Percentiles rank a stretch among this genome's conserved stretches.
phyloP scores from a whole-genome alignment of 2,888 invertebrate genomes.

The Platynereis dumerilii region DNA sequence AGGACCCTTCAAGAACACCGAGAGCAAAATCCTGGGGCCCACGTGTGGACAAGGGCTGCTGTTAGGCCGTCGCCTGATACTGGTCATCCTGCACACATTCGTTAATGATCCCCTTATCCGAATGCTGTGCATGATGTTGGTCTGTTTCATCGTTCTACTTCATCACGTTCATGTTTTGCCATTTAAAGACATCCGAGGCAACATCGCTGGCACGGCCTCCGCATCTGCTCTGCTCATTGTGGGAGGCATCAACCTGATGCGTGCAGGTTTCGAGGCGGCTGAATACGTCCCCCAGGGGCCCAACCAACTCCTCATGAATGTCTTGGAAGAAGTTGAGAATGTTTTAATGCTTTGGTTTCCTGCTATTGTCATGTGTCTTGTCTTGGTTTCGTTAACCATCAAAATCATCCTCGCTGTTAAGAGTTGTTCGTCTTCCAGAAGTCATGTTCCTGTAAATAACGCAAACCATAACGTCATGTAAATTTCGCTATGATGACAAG shows the following conservation, averaged over 20 bases:
- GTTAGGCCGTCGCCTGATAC: constrained; percentile 36
- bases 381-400: constrained; percentile 15
- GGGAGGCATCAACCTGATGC: constrained; percentile 37
- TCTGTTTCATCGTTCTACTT: constrained; percentile 37
- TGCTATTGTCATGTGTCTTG: constrained; percentile 20
- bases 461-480: too few species aligned
- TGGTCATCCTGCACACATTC: constrained; percentile 37
- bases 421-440: not conserved
- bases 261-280: constrained; percentile 41
- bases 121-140: constrained; percentile 37
- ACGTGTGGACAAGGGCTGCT: constrained; percentile 39
- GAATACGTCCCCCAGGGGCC: constrained; percentile 40
- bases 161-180: constrained; percentile 41
- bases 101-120: constrained; percentile 38
- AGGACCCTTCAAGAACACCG: constrained; percentile 36
- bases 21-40: constrained; percentile 19
- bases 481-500: too few species aligned
- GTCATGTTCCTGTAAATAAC: too few species aligned
- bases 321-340: constrained; percentile 38
- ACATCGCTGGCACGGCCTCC: constrained; percentile 37
- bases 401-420: not conserved
- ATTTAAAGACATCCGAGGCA: constrained; percentile 35
- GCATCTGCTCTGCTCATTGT: constrained; percentile 37
- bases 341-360: constrained; percentile 37
- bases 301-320: constrained; percentile 35